Evolutionary conservation across 2,797 vertebrate species (phyloP).

Genomic region (Poeciliopsis paucimaculata): DNA sequence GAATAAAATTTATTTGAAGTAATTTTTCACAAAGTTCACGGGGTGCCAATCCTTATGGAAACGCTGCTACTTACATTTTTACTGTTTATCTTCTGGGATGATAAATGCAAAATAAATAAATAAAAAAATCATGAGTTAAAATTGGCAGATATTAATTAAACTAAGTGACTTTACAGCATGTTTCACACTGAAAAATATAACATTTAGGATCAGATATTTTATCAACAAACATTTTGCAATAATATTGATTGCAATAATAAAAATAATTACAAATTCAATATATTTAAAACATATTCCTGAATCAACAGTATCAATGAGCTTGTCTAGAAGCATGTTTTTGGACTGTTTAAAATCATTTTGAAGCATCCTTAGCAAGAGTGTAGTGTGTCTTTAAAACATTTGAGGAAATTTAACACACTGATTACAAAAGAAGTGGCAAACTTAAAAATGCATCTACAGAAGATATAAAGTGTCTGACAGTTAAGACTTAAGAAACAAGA

Average conservation of each 20-base stretch:
- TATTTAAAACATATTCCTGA: not conserved
- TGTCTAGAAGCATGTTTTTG: not conserved
- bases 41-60: not conserved
- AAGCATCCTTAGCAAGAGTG: not conserved
- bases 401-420: not conserved
- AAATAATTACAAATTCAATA: not conserved
- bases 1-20: not conserved
- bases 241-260: not conserved
- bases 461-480: not conserved
- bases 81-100: not conserved
- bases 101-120: not conserved
- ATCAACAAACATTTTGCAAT: not conserved
- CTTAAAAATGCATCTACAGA: not conserved
- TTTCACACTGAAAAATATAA: not conserved
- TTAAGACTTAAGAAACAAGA: not conserved
- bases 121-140: not conserved
- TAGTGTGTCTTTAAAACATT: conserved; percentile 4
- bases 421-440: conserved; percentile 6
- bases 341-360: not conserved
- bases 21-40: not conserved
- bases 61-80: not conserved
- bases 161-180: not conserved
- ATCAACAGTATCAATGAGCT: not conserved
- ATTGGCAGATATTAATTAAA: not conserved
- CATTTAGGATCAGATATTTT: not conserved